Percentiles rank a stretch among this genome's conserved stretches.
These are phyloP conservation scores for Mesitornis unicolor DNA, from an alignment of 2,113 vertebrate species.

Conservation along the genomic window DNA sequence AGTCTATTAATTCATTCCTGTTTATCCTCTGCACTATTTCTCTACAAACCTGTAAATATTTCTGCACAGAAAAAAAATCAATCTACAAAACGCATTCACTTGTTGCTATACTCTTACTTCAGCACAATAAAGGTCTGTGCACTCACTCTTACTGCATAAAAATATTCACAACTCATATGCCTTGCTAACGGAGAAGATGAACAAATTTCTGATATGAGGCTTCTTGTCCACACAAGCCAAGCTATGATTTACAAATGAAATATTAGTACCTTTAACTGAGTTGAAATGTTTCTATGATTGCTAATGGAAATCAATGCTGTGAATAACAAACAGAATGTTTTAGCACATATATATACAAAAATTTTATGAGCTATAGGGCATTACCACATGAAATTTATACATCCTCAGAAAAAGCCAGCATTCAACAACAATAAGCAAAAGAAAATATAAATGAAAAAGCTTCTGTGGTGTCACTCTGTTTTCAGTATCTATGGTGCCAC, in stretches of 20 bases:
- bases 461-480: background rate
- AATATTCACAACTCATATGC: background rate
- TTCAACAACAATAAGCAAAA: constrained; percentile 14
- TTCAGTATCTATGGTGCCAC: background rate
- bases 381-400: background rate
- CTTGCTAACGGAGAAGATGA: background rate
- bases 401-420: constrained; percentile 2
- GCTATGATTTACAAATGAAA: constrained; percentile 26
- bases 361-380: background rate
- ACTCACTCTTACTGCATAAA: background rate
- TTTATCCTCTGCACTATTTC: background rate
- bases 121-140: constrained; percentile 13
- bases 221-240: constrained; percentile 21
- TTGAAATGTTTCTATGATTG: constrained; percentile 23
- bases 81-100: background rate
- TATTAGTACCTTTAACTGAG: constrained; percentile 22
- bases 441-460: constrained; percentile 12
- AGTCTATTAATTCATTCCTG: background rate
- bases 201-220: background rate
- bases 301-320: constrained; percentile 23
- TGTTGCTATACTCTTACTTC: background rate
- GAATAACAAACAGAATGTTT: constrained; percentile 15
- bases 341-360: background rate
- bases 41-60: background rate
- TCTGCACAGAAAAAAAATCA: background rate